Evolutionary conservation across 2,888 invertebrate genomes (phyloP).

Genomic region (Eristalis tenax): DNA sequence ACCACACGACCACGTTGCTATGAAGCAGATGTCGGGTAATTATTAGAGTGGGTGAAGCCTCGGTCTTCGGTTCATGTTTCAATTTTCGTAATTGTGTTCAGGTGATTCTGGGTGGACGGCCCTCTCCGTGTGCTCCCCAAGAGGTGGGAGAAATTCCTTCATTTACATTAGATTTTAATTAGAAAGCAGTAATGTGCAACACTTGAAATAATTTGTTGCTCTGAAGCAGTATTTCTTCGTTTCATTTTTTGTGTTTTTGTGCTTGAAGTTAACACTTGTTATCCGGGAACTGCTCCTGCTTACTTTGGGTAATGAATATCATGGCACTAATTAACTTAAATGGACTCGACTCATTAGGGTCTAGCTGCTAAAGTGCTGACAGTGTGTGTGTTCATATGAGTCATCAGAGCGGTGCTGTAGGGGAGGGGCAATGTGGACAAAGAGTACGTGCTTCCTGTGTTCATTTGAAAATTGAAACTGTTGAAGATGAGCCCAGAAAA

Average conservation of each 20-base stretch:
- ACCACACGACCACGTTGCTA: slow-evolving; percentile 4
- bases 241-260: no score
- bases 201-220: neutral
- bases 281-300: neutral
- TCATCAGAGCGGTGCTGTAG: neutral
- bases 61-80: slow-evolving; percentile 15
- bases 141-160: neutral
- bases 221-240: no score
- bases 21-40: slow-evolving; percentile 2
- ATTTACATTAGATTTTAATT: slow-evolving; percentile 11
- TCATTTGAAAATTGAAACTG: no score
- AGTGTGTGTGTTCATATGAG: neutral
- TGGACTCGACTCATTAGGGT: slow-evolving; percentile 17
- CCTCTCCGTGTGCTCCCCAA: no score
- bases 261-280: no score
- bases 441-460: no score
- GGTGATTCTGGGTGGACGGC: neutral
- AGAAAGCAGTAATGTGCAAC: neutral
- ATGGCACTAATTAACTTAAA: slow-evolving; percentile 20
- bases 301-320: slow-evolving; percentile 14
- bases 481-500: no score
- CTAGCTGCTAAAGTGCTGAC: neutral
- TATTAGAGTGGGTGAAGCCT: neutral
- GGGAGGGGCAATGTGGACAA: no score
- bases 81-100: slow-evolving; percentile 31